Evolutionary conservation across 30 jellyfish, hydroid and myxozoan species (phyloP).

Genomic region (Chrysaora quinquecirrha): DNA sequence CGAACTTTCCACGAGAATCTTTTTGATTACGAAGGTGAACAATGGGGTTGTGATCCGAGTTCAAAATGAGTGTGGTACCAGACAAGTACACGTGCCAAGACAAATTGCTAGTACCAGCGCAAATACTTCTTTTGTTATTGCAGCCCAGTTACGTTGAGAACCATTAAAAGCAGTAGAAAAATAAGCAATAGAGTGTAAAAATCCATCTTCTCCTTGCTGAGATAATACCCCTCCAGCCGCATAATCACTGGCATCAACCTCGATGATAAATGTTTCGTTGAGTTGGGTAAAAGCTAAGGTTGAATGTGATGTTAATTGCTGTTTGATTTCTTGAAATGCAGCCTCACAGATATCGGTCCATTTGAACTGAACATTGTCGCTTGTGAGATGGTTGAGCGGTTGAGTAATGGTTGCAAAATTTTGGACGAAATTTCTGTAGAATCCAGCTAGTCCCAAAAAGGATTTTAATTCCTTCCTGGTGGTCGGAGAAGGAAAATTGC

Average conservation of each 20-base stretch:
- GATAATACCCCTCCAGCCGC: not conserved
- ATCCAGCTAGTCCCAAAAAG: too few species aligned
- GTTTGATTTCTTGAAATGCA: not conserved
- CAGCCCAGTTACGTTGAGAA: conserved; percentile 15
- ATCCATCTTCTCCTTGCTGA: conserved; percentile 10
- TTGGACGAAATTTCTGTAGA: too few species aligned
- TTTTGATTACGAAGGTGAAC: conserved; percentile 10
- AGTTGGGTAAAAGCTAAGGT: not conserved
- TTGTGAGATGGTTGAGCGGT: not conserved
- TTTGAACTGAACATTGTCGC: not conserved
- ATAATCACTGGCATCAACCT: too few species aligned
- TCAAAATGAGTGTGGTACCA: not conserved
- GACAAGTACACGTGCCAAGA: conserved; percentile 14
- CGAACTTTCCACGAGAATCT: conserved; percentile 11
- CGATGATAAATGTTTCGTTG: not conserved
- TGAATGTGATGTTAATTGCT: not conserved
- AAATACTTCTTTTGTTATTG: conserved; percentile 26
- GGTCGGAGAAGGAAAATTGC: conserved; percentile 10
- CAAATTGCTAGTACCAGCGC: not conserved
- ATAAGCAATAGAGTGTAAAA: conserved; percentile 11
- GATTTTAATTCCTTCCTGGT: conserved; percentile 20
- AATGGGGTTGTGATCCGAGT: conserved; percentile 13
- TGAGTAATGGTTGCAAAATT: not conserved
- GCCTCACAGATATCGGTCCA: not conserved
- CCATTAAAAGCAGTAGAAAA: conserved; percentile 27